A percentile compares a stretch with the other conserved stretches of the same genome.
These are phyloP conservation scores for Metacarcinus magister DNA, from an alignment of 2,888 invertebrate genomes.

Conservation along the genomic window DNA sequence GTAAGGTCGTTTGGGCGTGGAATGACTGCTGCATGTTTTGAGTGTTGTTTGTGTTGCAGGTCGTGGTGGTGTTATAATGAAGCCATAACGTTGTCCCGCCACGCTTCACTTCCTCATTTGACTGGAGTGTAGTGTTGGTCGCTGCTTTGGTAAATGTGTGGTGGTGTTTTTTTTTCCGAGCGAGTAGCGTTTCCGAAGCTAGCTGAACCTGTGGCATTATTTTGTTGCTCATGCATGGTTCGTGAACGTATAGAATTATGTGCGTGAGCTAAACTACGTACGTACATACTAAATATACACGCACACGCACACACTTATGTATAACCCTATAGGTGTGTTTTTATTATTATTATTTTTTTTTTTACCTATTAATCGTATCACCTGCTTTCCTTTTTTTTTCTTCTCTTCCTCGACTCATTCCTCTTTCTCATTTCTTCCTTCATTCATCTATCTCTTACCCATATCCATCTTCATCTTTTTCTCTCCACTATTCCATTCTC, in stretches of 20 bases:
- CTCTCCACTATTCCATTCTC: too few relatives aligned
- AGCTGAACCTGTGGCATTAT: not conserved
- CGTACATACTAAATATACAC: not conserved
- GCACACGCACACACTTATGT: not conserved
- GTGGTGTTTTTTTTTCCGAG: not conserved
- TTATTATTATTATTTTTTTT: not conserved
- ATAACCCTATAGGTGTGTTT: not conserved
- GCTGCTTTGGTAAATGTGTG: not conserved
- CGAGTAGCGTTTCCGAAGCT: not conserved
- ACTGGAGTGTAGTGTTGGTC: not conserved
- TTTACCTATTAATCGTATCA: not conserved
- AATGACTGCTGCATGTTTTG: not conserved
- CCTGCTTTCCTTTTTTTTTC: not conserved
- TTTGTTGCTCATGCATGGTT: not conserved
- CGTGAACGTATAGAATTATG: not conserved
- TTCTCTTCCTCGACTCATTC: not conserved
- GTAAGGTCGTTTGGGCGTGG: not conserved
- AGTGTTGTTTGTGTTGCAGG: constrained; percentile 26
- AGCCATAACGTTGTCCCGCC: not conserved
- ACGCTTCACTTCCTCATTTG: constrained; percentile 26
- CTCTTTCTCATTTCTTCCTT: not conserved
- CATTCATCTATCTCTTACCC: not conserved
- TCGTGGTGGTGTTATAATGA: not conserved
- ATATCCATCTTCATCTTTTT: too few relatives aligned
- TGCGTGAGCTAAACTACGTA: not conserved